phyloP scores from a whole-genome alignment of 2,888 invertebrate genomes.

The Lamellibrachia satsuma region DNA sequence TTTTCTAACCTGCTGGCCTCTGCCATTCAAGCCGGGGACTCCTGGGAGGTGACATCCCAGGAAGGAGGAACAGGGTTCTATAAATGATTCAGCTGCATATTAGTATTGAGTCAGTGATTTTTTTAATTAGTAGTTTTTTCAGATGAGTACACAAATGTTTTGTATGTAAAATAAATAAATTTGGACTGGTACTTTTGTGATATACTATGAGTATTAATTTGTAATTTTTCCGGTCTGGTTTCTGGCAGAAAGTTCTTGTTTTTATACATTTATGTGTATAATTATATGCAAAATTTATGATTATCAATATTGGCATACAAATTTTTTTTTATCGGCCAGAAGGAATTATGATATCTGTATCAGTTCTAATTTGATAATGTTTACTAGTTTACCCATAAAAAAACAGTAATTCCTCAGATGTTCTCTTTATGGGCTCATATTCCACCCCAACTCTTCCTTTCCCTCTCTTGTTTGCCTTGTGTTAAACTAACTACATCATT shows the following conservation, averaged over 20 bases:
- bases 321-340: not conserved
- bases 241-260: not conserved
- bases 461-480: not conserved
- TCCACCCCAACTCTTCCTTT: not conserved
- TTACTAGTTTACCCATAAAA: not conserved
- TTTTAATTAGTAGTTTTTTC: not conserved
- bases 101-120: not conserved
- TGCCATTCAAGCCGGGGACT: conserved; percentile 3
- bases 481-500: not conserved
- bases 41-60: not conserved
- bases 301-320: not conserved
- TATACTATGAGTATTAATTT: not conserved
- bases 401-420: not conserved
- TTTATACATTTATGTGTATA: not conserved
- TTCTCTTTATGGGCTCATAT: not conserved
- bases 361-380: not conserved
- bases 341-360: not conserved
- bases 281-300: not conserved
- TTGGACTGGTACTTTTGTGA: not conserved
- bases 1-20: conserved; percentile 12
- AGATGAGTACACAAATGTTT: not conserved
- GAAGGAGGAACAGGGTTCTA: not conserved
- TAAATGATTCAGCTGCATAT: not conserved
- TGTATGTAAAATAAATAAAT: not conserved
- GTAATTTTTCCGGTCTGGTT: not conserved